Conservation (phyloP, 2,888 invertebrate species). For the Ethmia dodecea region DNA sequence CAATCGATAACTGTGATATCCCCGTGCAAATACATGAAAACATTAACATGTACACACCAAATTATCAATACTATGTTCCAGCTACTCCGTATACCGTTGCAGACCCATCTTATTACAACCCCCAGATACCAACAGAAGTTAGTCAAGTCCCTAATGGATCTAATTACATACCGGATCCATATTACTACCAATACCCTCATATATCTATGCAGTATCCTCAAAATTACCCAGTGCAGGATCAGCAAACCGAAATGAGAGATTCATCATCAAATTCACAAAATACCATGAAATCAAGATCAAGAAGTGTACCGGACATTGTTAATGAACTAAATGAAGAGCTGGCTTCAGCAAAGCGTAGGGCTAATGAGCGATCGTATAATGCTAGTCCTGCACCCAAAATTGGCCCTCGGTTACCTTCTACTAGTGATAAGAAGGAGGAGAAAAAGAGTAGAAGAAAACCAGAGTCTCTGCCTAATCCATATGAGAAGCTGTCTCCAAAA, state of each 20-base stretch:
- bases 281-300: constrained; percentile 65
- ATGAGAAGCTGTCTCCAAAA: constrained; percentile 60
- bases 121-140: constrained; percentile 37
- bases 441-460: constrained; percentile 39
- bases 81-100: constrained; percentile 36
- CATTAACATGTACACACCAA: constrained; percentile 53
- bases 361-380: constrained; percentile 69
- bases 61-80: constrained; percentile 62
- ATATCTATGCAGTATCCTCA: constrained; percentile 38
- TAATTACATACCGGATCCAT: constrained; percentile 54
- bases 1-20: constrained; percentile 38
- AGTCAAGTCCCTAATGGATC: constrained; percentile 39
- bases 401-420: constrained; percentile 33
- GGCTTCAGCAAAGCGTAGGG: constrained; percentile 58
- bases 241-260: constrained; percentile 24
- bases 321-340: constrained; percentile 85
- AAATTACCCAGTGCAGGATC: constrained; percentile 19
- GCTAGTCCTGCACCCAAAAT: constrained; percentile 66
- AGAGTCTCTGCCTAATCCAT: constrained; percentile 57
- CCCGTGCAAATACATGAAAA: constrained; percentile 34
- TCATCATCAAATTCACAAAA: constrained; percentile 28
- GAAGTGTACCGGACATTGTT: constrained; percentile 86
- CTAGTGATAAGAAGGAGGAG: constrained; percentile 37
- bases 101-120: constrained; percentile 43
- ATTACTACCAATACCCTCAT: constrained; percentile 56